A percentile compares a stretch with the other conserved stretches of the same genome.
phyloP scores from a whole-genome alignment of 2,888 invertebrate genomes.

The Diaphora mendica region DNA sequence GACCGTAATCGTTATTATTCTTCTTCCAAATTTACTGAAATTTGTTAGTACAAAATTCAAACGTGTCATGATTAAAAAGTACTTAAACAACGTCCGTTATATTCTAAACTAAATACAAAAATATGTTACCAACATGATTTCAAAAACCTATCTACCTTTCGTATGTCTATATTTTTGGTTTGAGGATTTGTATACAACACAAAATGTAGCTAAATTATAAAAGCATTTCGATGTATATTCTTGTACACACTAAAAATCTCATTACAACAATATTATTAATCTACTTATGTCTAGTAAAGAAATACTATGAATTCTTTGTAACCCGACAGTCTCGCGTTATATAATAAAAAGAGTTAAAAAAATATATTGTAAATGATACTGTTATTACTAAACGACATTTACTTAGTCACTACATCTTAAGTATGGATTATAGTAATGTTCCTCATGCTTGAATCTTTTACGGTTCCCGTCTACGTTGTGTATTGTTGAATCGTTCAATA shows the following conservation, averaged over 20 bases:
- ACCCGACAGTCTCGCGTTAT: no score
- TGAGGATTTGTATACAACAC: constrained; percentile 35
- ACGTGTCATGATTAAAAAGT: background rate
- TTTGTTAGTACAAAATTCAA: background rate
- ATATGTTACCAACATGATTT: constrained; percentile 6
- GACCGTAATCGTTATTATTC: background rate
- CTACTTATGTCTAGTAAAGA: constrained; percentile 15
- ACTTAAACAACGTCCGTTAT: background rate
- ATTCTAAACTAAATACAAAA: background rate
- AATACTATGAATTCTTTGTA: background rate
- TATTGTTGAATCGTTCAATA: background rate
- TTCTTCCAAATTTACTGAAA: constrained; percentile 3
- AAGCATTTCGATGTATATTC: constrained; percentile 30
- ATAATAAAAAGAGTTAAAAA: background rate
- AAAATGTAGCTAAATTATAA: constrained; percentile 30
- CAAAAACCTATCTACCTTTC: constrained; percentile 22
- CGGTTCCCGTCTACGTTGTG: background rate
- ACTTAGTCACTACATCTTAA: background rate
- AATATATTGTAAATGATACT: background rate
- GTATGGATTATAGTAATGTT: background rate
- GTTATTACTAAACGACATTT: background rate
- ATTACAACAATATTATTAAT: constrained; percentile 9
- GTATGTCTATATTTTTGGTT: constrained; percentile 39
- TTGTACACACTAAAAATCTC: constrained; percentile 15
- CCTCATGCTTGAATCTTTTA: background rate